These are phyloP conservation scores for Habrosyne pyritoides DNA, from an alignment of 2,888 invertebrate genomes.

Conservation along the genomic window DNA sequence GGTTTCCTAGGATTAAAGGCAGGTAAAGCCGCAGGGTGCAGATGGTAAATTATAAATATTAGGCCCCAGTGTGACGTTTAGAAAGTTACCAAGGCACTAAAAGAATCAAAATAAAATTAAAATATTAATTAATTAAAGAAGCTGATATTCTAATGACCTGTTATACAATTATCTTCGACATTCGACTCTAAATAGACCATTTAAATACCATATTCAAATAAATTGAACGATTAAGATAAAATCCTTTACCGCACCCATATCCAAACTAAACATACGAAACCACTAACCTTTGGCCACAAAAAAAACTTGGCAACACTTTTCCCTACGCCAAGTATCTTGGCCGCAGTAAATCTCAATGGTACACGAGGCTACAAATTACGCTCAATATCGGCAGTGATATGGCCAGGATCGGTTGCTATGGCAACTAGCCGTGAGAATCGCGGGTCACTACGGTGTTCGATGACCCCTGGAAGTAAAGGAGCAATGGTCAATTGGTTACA, in stretches of 20 bases:
- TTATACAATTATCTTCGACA: no score
- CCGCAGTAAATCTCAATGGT: slow-evolving; percentile 59
- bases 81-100: no score
- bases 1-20: no score
- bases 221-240: not conserved
- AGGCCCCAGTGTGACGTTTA: no score
- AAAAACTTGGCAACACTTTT: slow-evolving; percentile 30
- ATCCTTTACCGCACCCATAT: not conserved
- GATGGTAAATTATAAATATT: no score
- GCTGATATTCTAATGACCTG: no score
- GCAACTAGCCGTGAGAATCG: slow-evolving; percentile 67
- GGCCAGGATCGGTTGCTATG: slow-evolving; percentile 61
- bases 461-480: slow-evolving; percentile 12
- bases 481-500: slow-evolving; percentile 17
- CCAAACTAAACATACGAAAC: not conserved
- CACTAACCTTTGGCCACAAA: slow-evolving; percentile 9
- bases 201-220: not conserved
- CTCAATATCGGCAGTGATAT: slow-evolving; percentile 67
- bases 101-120: no score
- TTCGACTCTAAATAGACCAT: no score
- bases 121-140: no score
- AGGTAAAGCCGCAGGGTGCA: no score
- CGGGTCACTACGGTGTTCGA: slow-evolving; percentile 36
- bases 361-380: slow-evolving; percentile 77
- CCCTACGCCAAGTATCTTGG: slow-evolving; percentile 42